Base-by-base conservation (phyloP, 2,888 invertebrate species). In the Autographa gamma region DNA sequence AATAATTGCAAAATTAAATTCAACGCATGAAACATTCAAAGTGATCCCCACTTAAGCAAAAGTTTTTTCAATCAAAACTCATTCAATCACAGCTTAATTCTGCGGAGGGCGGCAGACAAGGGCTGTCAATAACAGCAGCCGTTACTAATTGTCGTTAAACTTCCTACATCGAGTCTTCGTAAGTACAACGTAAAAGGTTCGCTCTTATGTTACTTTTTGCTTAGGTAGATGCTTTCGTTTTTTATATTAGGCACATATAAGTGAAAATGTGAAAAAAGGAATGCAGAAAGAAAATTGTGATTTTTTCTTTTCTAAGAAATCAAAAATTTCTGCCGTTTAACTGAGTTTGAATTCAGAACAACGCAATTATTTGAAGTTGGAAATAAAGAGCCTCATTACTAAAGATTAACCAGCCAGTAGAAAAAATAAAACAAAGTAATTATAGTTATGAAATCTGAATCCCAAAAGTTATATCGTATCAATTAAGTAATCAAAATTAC, bases 1-100 rank as follows among this genome's bases (percentile, higher is more conserved):
- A 11, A 13, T 9, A 31, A 31, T 7, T 8, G 9, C 25, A 59
- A 32, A 59, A 31, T 16, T 16, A 32, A 59, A 59, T 16, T 41
- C 14, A 14, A 48, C n/a, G 32, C 31, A 31, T 3, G 31, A 58
- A 58, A 58, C 58, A 59, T 59, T 7, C 7, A 16, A 31, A 60
- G n/a, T 14, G 67, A 67, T 63, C 77, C 59, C 75, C 32, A 52
- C 14, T 52, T 52, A 56, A 77, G 77, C 43, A 68, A 74, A 82
- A 81, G 83, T 83, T 86, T 83, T 81, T 85, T 76, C 83, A 86
- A 88, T 89, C 84, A 85, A 86, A 87, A 84, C 79, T 84, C 84
- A 83, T 85, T 88, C 84, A 85, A 85, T 84, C 81, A 77, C 66
- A 82, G 80, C 76, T 80, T 83, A 79, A 81, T 70, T 63, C 76